A percentile compares a stretch with the other conserved stretches of the same genome.
phyloP scores from a whole-genome alignment of 2,797 vertebrate genomes.

The Sebastes iracundus region DNA sequence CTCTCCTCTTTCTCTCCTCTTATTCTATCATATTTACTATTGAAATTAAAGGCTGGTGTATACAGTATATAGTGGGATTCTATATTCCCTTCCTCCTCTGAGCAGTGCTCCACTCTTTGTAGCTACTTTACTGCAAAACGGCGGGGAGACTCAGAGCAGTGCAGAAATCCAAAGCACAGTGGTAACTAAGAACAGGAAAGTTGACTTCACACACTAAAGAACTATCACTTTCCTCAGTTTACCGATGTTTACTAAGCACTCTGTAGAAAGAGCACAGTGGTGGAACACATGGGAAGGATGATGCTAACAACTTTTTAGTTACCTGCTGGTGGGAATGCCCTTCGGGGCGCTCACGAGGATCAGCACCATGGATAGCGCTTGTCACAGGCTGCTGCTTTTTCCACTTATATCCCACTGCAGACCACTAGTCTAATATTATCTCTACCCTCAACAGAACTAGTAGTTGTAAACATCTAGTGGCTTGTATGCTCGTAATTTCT shows the following conservation, averaged over 20 bases:
- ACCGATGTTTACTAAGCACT: not conserved
- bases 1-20: not conserved
- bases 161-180: not conserved
- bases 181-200: not conserved
- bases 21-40: not conserved
- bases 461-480: too few species aligned
- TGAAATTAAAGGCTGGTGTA: not conserved
- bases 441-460: fast-evolving
- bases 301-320: not conserved
- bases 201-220: not conserved
- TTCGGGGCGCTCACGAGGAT: not conserved
- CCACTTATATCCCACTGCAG: not conserved
- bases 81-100: not conserved
- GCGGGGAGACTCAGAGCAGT: not conserved
- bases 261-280: not conserved
- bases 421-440: not conserved
- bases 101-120: not conserved
- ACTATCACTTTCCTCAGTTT: not conserved
- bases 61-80: not conserved
- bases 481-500: too few species aligned
- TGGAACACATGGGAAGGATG: not conserved
- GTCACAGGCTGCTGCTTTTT: slow-evolving; percentile 2
- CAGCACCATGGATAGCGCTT: slow-evolving; percentile 48
- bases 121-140: not conserved
- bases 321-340: not conserved